Evolutionary conservation across 2,888 invertebrate genomes (phyloP).

Genomic region (Lasioglossum calceatum): DNA sequence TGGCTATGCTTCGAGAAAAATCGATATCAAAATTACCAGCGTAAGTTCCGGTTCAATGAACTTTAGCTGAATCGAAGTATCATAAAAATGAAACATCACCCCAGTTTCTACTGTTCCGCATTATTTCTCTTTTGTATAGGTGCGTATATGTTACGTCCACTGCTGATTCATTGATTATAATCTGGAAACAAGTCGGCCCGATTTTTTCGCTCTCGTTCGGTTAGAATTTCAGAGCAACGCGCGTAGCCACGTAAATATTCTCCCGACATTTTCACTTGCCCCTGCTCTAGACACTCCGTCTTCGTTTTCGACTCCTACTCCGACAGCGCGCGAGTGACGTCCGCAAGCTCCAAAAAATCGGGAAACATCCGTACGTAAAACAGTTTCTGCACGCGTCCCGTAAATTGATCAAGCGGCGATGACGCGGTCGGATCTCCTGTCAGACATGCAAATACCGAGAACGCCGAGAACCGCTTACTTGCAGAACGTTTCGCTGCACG

Average conservation of each 20-base stretch:
- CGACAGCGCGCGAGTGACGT: neutral
- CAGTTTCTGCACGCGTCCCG: constrained; percentile 31
- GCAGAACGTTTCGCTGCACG: constrained; percentile 72
- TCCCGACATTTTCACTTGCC: neutral
- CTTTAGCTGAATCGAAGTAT: neutral
- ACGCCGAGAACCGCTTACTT: constrained; percentile 71
- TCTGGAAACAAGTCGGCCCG: neutral
- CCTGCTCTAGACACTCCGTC: neutral
- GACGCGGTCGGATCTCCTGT: constrained; percentile 20
- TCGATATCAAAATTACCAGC: too few species aligned
- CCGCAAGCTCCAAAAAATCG: constrained; percentile 24
- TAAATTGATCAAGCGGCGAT: constrained; percentile 20
- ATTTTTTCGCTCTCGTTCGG: neutral
- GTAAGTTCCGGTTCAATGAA: neutral
- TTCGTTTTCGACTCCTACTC: neutral
- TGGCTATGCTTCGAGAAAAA: too few species aligned
- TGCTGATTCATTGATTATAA: neutral
- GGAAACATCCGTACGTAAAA: constrained; percentile 23
- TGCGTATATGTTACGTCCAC: neutral
- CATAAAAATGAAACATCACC: neutral
- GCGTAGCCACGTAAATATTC: neutral
- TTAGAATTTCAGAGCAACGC: neutral
- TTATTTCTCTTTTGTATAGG: neutral
- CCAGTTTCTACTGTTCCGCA: neutral
- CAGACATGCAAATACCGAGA: neutral